Evolutionary conservation across 2,888 invertebrate genomes (phyloP), one percentile per base, ranked within the genome.

Genomic region (Diaphora mendica): DNA sequence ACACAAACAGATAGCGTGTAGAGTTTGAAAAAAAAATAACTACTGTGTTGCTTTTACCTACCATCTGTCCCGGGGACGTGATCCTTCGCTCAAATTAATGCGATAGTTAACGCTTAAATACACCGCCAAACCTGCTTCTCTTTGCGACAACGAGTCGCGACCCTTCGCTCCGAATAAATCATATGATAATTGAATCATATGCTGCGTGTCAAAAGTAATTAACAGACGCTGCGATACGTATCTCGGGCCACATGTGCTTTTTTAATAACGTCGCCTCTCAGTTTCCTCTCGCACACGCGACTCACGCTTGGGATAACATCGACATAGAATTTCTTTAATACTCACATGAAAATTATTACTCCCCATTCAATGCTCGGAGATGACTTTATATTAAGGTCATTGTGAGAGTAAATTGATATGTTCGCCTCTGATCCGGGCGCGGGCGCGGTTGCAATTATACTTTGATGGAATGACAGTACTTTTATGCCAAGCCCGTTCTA

Each of bases 101-200:
- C 89, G 89, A 92, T 92, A 92, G 91, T 94, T 93, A 93, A 94
- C 94, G 94, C 91, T 92, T 86, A 91, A 94, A 92, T 93, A 93
- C 93, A 89, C 91, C 84, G 87, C 84, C 83, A 85, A 86, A 87
- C 86, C 88, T 89, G 90, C 86, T 89, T 88, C 83, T 83, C 80
- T 83, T 75, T 77, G 78, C 70, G 74, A 69, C 73, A 85, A 77
- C 82, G 83, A 82, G 82, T 77, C 84, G 86, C 86, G 90, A 87
- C 90, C 91, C 92, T 90, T 89, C 90, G 87, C 85, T 88, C 85
- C 86, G 89, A 87, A 94, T 95, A 95, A 95, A 95, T 95, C 95
- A 95, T 95, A 94, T 90, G 93, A 93, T 95, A 95, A 95, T 95
- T 95, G 95, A 95, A 95, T 95, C 95, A 95, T 95, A 95, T 95